Base-by-base conservation (phyloP, 1,140 invertebrate species). In the Lordiphosa clarofinis region DNA sequence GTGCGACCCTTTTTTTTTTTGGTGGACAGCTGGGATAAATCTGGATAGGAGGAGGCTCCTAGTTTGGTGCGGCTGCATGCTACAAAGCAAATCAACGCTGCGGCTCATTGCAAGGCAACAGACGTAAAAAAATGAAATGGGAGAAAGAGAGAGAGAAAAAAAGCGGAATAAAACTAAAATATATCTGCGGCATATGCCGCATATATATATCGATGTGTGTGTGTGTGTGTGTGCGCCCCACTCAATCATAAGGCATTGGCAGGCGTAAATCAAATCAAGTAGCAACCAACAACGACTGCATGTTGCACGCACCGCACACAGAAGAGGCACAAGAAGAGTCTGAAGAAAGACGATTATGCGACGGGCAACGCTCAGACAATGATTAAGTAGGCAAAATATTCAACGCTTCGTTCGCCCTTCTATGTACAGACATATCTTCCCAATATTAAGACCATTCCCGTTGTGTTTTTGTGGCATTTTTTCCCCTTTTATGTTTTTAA, bases 31-130 rank as follows among this genome's bases (percentile, higher is more conserved):
- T 75, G 72, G 56, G 46, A 13, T 56, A 50, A 55, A 62, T 62
- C 39, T 54, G 43, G 13, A 44, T 57, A 8, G 28, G 28, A 31
- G 28, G 28, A 31, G 38, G 28, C 21, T 36, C 55, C 71, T 75
- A 75, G 67, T 57, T 64, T 13, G 48, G 28, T 12, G 46, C 42
- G 13, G 73, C 50, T 63, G 76, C 76, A 72, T 67, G 76, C 72
- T 70, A 82, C 76, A 81, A 82, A 75, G 56, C 58, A 63, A 72
- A 69, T 64, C 56, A 48, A 64, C 61, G 86, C 67, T 73, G 74
- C 86, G 86, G 79, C 86, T 86, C 86, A 87, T 87, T 87, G 86
- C 86, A 71, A 82, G 60, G 86, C 86, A 87, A 73, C 86, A 87
- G 86, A 87, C 86, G 86, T 75, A 87, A 76, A 87, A 86, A 78